Evolutionary conservation across 2,797 vertebrate species (phyloP), one percentile per base, ranked within the genome.

Genomic region (Siniperca undulata): DNA sequence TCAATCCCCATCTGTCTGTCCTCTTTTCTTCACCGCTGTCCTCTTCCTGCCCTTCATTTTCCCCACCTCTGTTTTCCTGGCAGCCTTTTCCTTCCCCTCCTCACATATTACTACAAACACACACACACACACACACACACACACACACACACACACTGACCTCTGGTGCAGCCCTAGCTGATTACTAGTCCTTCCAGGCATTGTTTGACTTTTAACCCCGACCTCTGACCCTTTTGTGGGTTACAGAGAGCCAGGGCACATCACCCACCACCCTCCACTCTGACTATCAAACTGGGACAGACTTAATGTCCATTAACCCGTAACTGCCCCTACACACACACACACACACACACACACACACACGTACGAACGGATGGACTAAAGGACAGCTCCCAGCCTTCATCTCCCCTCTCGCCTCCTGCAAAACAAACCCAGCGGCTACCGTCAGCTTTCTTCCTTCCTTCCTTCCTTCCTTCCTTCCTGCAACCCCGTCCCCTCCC

Each of bases 301-400:
- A 90, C 84, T 83, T 91, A 89, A 90, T 91, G 88, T 88, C 83
- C 88, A 88, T 91, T 92, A 91, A 90, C 88, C 87, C 82, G 8
- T 76, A 24, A 83, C 27, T 68, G n/a, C 77, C 70, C 80, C 24
- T 13, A 24, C 27, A 40, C 59, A 53, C 24, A 58, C 55, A 65
- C 60, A 55, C 24, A 27, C 2, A 75, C 70, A 34, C 70, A 73
- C 38, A 52, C 52, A 78, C 52, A 52, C 52, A 56, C 60, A 68
- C 30, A 46, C 65, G 14, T 22, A 64, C 24, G n/a, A 24, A 70
- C 64, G 58, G 78, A 91, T 70, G 76, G 64, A 86, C 82, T 81
- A 77, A 85, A 69, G 84, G 77, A 84, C 74, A 60, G 16, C 59
- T 79, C 88, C 83, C 81, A 58, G 87, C 83, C 84, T 80, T 76